Evolutionary conservation across 2,888 invertebrate genomes (phyloP).

Genomic region (Aporophyla nigra): DNA sequence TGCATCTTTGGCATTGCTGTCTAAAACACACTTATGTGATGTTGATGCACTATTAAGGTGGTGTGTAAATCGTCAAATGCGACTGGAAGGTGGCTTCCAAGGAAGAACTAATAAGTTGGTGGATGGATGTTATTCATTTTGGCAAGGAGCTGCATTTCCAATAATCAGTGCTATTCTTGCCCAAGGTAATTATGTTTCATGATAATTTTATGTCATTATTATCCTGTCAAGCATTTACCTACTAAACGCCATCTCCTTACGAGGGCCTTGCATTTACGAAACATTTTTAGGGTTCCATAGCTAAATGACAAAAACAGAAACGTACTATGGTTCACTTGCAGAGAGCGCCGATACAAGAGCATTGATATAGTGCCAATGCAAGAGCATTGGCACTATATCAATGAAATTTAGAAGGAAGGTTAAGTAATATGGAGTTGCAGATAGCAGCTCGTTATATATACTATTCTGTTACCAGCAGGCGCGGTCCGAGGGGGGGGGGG

Average conservation of each 20-base stretch:
- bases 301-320: not conserved
- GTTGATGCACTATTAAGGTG: constrained; percentile 95
- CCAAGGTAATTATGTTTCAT: constrained; percentile 78
- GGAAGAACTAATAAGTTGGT: constrained; percentile 99
- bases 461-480: not conserved
- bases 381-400: not conserved
- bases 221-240: not conserved
- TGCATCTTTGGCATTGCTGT: constrained; percentile 96
- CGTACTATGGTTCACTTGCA: too few relatives aligned
- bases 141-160: constrained; percentile 98
- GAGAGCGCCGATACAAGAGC: not conserved
- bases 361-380: not conserved
- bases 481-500: too few relatives aligned
- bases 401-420: constrained; percentile 1
- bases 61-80: constrained; percentile 97
- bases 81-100: constrained; percentile 98
- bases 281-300: not conserved
- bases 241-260: not conserved
- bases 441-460: not conserved
- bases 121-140: constrained; percentile 99
- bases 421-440: not conserved
- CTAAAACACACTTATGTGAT: constrained; percentile 94
- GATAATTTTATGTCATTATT: constrained; percentile 1
- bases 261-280: not conserved
- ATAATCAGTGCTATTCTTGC: constrained; percentile 95